Evolutionary conservation across 2,113 vertebrate species (phyloP).

Genomic region (Alouatta palliata): DNA sequence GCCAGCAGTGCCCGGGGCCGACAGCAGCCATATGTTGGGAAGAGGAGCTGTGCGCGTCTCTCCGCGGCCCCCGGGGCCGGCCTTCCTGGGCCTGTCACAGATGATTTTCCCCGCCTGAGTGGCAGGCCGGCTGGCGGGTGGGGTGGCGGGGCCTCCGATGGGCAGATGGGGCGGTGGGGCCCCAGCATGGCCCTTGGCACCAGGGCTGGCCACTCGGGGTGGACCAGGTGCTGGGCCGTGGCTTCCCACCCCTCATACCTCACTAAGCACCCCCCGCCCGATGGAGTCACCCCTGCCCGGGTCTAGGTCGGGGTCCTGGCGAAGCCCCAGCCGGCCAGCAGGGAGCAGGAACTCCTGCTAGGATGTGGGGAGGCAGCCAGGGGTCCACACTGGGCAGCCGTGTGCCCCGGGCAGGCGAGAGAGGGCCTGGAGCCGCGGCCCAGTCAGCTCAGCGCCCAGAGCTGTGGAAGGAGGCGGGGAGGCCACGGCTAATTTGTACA

Average conservation of each 20-base stretch:
- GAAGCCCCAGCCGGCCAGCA: not conserved
- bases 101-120: slow-evolving; percentile 86
- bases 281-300: not conserved
- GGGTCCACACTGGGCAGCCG: not conserved
- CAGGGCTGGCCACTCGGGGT: not conserved
- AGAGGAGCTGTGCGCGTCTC: slow-evolving; percentile 81
- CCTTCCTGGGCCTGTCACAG: slow-evolving; percentile 87
- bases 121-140: slow-evolving; percentile 64
- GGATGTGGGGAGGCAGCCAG: slow-evolving; percentile 7
- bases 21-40: slow-evolving; percentile 86
- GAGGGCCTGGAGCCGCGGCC: slow-evolving; percentile 76
- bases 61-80: slow-evolving; percentile 79
- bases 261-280: accelerated
- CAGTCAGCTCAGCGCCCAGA: slow-evolving; percentile 92
- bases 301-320: not conserved
- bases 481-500: slow-evolving; percentile 94
- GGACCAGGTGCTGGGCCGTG: not conserved
- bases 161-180: not conserved
- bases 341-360: not conserved
- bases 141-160: not conserved
- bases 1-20: slow-evolving; percentile 79
- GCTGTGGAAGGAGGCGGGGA: slow-evolving; percentile 87
- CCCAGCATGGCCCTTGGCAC: not conserved
- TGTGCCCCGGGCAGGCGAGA: slow-evolving; percentile 40
- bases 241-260: not conserved